These are phyloP conservation scores for Sebastolobus alascanus DNA, from an alignment of 2,797 vertebrate species.

Conservation along the genomic window DNA sequence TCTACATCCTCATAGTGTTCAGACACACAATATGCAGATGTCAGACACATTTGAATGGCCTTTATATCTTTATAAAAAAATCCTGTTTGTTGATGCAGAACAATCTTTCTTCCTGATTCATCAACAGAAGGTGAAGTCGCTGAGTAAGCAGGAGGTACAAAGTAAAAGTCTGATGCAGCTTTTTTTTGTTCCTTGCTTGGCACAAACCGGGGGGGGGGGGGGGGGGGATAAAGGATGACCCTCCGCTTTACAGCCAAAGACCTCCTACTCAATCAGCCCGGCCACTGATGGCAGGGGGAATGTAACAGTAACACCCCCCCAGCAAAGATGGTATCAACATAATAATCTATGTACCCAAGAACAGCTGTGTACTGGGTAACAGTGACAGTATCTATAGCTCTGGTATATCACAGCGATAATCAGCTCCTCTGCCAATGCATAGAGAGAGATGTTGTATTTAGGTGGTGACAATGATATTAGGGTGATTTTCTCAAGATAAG, in stretches of 20 bases:
- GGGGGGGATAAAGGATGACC: slow-evolving; percentile 12
- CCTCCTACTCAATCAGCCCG: not conserved
- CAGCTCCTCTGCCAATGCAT: not conserved
- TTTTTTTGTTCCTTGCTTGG: slow-evolving; percentile 30
- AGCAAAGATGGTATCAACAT: not conserved
- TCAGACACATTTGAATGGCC: slow-evolving; percentile 38
- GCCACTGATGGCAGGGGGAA: not conserved
- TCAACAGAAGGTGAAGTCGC: slow-evolving; percentile 46
- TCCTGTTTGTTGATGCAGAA: slow-evolving; percentile 63
- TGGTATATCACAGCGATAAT: not conserved
- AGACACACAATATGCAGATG: slow-evolving; percentile 35
- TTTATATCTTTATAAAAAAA: slow-evolving; percentile 63
- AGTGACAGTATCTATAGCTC: no score
- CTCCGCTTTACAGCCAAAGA: slow-evolving; percentile 22
- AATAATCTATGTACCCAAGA: no score
- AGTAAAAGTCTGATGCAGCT: slow-evolving; percentile 44
- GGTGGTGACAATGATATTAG: not conserved
- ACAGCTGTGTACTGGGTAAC: no score
- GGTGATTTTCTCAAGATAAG: slow-evolving; percentile 1
- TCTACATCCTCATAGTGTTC: slow-evolving; percentile 8
- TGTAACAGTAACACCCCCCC: not conserved
- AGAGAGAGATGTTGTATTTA: not conserved
- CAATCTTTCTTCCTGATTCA: slow-evolving; percentile 43
- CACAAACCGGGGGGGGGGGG: slow-evolving; percentile 19
- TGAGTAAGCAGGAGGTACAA: slow-evolving; percentile 54